phyloP scores from a whole-genome alignment of 2,113 vertebrate genomes.

The Bostrychus sinensis region DNA sequence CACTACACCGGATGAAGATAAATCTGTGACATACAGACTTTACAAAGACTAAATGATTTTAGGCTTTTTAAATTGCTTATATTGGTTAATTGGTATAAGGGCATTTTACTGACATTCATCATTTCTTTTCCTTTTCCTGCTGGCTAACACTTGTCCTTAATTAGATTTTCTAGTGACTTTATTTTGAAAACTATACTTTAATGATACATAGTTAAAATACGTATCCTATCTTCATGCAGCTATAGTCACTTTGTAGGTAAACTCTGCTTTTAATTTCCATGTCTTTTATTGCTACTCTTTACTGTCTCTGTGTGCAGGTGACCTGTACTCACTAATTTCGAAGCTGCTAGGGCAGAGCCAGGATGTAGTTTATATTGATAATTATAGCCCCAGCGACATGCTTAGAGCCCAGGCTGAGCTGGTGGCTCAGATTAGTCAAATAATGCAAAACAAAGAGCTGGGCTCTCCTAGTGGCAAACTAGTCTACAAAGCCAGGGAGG shows the following conservation, averaged over 20 bases:
- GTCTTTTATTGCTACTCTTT: conserved; percentile 59
- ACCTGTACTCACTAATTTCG: conserved; percentile 95
- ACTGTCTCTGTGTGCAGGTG: conserved; percentile 84
- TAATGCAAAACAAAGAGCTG: conserved; percentile 91
- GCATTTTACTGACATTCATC: conserved; percentile 3
- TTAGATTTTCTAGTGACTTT: background rate
- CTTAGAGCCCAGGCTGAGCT: conserved; percentile 81
- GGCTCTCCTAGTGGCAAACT: conserved; percentile 76
- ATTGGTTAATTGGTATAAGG: too few species aligned
- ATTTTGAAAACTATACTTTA: background rate
- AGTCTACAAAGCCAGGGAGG: conserved; percentile 77
- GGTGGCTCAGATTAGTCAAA: conserved; percentile 89
- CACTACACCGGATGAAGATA: too few species aligned
- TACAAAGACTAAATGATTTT: too few species aligned
- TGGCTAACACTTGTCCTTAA: conserved; percentile 10
- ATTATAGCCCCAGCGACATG: conserved; percentile 84
- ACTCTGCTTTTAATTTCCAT: conserved; percentile 17
- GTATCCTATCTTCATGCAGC: background rate
- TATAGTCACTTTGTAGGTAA: background rate
- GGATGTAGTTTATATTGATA: conserved; percentile 86
- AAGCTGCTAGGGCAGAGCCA: conserved; percentile 92
- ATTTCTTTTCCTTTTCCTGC: background rate
- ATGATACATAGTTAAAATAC: background rate
- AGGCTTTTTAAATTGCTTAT: too few species aligned
- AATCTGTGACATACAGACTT: too few species aligned